phyloP scores from a whole-genome alignment of 1,140 invertebrate species.

The Rhynchophorus ferrugineus region DNA sequence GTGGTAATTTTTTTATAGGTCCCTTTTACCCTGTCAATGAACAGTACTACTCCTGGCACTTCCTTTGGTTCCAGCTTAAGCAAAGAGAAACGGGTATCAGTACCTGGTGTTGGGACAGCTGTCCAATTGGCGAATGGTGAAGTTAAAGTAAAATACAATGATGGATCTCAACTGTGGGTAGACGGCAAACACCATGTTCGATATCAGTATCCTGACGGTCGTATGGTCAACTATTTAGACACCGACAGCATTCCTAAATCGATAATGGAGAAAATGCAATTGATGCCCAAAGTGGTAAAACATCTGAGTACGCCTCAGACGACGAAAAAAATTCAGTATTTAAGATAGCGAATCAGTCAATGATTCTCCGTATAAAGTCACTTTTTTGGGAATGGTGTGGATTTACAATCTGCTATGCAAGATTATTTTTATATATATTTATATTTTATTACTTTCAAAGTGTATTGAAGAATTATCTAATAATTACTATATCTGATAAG shows the following conservation, averaged over 20 bases:
- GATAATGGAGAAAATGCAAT: conserved; percentile 36
- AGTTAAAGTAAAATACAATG: conserved; percentile 45
- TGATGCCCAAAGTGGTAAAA: conserved; percentile 37
- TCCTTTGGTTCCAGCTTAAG: conserved; percentile 11
- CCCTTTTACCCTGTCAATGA: conserved; percentile 31
- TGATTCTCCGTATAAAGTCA: too few species aligned
- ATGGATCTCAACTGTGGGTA: conserved; percentile 42
- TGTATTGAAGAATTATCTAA: too few species aligned
- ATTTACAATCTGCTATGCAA: too few species aligned
- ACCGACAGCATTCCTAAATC: conserved; percentile 33
- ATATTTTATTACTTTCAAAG: too few species aligned
- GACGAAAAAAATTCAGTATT: conserved; percentile 19
- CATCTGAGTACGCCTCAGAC: conserved; percentile 17
- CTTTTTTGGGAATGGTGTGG: too few species aligned
- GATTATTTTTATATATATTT: too few species aligned
- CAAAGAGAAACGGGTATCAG: conserved; percentile 35
- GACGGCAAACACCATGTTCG: conserved; percentile 36
- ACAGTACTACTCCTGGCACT: conserved; percentile 19
- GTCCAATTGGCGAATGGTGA: conserved; percentile 45
- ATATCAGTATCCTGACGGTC: conserved; percentile 34
- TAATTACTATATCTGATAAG: too few species aligned
- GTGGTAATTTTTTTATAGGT: conserved; percentile 25
- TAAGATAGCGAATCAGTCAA: conserved; percentile 21
- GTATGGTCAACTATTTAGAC: conserved; percentile 28
- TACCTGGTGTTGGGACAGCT: conserved; percentile 44